These are phyloP conservation scores for Rotaria socialis DNA, from an alignment of 2,888 invertebrate species.

Conservation along the genomic window DNA sequence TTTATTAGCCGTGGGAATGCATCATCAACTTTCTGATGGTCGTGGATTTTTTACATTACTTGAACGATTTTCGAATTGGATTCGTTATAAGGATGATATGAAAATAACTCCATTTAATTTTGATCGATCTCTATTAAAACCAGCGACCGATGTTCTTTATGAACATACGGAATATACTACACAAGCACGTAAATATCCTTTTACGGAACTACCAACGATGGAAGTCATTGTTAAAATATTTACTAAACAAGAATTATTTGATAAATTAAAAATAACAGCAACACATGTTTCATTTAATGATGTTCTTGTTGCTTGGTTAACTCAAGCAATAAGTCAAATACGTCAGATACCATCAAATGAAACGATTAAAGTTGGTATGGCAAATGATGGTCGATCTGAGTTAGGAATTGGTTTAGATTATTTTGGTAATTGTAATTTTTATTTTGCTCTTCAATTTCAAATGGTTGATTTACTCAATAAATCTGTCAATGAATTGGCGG, in stretches of 20 bases:
- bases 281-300: not conserved
- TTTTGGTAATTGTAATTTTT: constrained; percentile 38
- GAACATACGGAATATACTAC: not conserved
- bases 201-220: not conserved
- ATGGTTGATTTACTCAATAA: not conserved
- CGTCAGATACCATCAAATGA: not conserved
- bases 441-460: not conserved
- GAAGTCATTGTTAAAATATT: not conserved
- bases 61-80: not conserved
- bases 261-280: not conserved
- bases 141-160: not conserved
- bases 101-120: not conserved
- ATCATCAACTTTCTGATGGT: not conserved
- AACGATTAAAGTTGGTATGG: not conserved
- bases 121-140: not conserved
- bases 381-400: not conserved
- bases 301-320: not conserved
- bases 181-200: not conserved
- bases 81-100: not conserved
- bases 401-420: not conserved
- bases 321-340: not conserved
- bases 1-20: not conserved
- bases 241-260: not conserved
- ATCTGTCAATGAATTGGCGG: not conserved
- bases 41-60: not conserved